phyloP scores from a whole-genome alignment of 2,888 invertebrate species.

The Limnephilus auricula region DNA sequence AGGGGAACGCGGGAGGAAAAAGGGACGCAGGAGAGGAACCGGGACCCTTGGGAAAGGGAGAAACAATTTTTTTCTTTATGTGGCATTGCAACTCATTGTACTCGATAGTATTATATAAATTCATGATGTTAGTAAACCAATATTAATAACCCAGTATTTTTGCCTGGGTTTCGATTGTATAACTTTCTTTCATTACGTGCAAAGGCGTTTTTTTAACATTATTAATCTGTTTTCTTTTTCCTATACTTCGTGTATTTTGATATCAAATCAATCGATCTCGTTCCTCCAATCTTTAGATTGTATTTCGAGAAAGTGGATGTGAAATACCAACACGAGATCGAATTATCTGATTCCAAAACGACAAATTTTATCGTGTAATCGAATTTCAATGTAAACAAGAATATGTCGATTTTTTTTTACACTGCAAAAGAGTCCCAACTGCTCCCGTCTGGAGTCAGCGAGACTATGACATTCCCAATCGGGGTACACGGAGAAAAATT shows the following conservation, averaged over 20 bases:
- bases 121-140: too few species aligned
- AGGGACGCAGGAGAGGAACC: too few species aligned
- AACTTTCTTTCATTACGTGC: neutral
- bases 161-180: neutral
- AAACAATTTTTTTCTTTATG: too few species aligned
- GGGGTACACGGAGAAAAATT: too few species aligned
- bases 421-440: too few species aligned
- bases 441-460: too few species aligned
- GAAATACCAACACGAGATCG: neutral
- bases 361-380: neutral
- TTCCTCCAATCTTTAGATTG: neutral
- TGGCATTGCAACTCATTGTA: too few species aligned
- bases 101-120: too few species aligned
- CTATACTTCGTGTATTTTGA: neutral
- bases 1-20: too few species aligned
- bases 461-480: too few species aligned
- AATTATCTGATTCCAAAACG: neutral
- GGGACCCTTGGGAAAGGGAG: too few species aligned
- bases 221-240: neutral
- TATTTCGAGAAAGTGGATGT: neutral
- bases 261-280: neutral
- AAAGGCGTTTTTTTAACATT: neutral
- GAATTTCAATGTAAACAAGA: neutral
- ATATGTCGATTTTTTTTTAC: too few species aligned
- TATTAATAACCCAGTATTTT: neutral